Evolutionary conservation across 2,113 vertebrate genomes (phyloP).

Genomic region (Chrysochloris asiatica): DNA sequence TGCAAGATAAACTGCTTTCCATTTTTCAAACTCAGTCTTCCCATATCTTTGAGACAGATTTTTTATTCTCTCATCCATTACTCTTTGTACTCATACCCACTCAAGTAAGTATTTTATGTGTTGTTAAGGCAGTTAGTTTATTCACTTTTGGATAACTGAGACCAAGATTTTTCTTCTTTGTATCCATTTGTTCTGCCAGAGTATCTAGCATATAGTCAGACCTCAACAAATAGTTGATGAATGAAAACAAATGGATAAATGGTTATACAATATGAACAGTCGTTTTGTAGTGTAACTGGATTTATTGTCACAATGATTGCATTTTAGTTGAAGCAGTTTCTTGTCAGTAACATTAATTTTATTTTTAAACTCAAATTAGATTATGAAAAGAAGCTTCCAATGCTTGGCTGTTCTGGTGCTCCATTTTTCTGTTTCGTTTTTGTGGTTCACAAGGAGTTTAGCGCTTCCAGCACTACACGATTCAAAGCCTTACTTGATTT

Average conservation of each 20-base stretch:
- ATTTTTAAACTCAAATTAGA: slow-evolving; percentile 15
- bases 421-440: slow-evolving; percentile 11
- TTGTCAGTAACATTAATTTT: slow-evolving; percentile 30
- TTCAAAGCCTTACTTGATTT: slow-evolving; percentile 42
- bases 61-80: background rate
- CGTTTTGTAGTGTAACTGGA: background rate
- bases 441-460: slow-evolving; percentile 12
- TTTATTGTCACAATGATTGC: slow-evolving; percentile 15
- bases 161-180: background rate
- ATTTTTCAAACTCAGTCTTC: background rate
- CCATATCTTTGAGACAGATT: background rate
- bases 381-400: background rate
- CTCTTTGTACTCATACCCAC: background rate
- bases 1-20: background rate
- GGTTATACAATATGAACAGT: background rate
- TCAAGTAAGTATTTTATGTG: background rate
- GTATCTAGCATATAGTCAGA: background rate
- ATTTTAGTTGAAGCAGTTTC: slow-evolving; percentile 36
- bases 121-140: background rate
- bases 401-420: background rate
- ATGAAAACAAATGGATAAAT: background rate
- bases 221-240: slow-evolving; percentile 18
- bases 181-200: background rate
- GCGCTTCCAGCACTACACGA: background rate
- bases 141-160: background rate